These are phyloP conservation scores for Romanogobio albipinnatus DNA, from an alignment of 2,113 vertebrate genomes.

Conservation along the genomic window DNA sequence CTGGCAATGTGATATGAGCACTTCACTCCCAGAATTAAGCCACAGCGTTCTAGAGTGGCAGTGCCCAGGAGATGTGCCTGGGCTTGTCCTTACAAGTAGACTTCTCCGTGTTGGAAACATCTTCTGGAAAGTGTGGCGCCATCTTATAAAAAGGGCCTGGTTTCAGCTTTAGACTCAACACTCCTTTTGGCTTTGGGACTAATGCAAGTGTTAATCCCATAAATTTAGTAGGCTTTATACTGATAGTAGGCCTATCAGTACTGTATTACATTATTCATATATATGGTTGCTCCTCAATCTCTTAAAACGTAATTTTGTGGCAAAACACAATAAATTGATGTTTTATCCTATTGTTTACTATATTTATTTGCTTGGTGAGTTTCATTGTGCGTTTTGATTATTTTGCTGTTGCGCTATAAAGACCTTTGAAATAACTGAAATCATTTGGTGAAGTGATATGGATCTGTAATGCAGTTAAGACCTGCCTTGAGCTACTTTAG, in stretches of 20 bases:
- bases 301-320: no score
- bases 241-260: neutral
- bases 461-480: no score
- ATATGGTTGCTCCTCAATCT: no score
- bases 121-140: conserved; percentile 43
- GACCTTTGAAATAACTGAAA: no score
- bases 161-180: conserved; percentile 38
- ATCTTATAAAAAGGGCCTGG: conserved; percentile 41
- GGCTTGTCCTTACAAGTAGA: conserved; percentile 53
- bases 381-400: no score
- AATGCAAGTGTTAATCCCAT: neutral
- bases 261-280: neutral
- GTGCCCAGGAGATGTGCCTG: conserved; percentile 56
- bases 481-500: no score
- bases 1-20: conserved; percentile 61
- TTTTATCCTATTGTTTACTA: no score
- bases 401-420: no score
- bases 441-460: no score
- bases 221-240: neutral
- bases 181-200: conserved; percentile 1
- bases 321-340: no score
- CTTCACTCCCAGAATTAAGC: conserved; percentile 54
- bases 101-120: conserved; percentile 42
- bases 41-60: conserved; percentile 55
- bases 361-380: no score